A percentile compares a stretch with the other conserved stretches of the same genome.
Conservation (phyloP, 2,797 vertebrate species). For the Rhinoraja longicauda region DNA sequence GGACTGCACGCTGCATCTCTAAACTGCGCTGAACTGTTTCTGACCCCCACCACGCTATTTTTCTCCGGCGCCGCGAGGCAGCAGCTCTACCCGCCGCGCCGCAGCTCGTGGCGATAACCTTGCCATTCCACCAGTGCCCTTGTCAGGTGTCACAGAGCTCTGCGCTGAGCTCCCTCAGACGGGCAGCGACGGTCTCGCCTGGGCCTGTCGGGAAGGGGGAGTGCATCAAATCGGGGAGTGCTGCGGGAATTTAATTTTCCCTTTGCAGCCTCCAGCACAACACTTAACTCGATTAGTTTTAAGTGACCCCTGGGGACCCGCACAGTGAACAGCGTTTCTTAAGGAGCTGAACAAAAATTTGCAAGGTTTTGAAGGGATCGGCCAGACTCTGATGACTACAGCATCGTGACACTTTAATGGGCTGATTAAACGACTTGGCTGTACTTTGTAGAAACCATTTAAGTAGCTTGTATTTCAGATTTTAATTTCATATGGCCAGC, state of each 20-base stretch:
- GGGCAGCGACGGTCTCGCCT: background rate
- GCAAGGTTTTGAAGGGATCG: background rate
- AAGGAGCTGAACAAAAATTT: background rate
- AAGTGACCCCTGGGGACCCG: constrained; percentile 5
- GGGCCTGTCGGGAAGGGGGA: background rate
- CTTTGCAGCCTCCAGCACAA: background rate
- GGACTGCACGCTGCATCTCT: too few species aligned
- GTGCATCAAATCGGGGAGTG: constrained; percentile 21
- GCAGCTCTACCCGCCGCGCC: too few species aligned
- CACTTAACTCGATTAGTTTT: constrained; percentile 16
- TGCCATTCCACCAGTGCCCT: background rate
- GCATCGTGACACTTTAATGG: constrained; percentile 31
- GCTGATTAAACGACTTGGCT: constrained; percentile 25
- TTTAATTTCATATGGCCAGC: background rate
- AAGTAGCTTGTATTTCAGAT: background rate
- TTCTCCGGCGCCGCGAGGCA: too few species aligned
- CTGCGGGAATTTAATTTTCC: constrained; percentile 25
- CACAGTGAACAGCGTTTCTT: too few species aligned
- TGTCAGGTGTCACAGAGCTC: background rate
- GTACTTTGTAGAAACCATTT: background rate
- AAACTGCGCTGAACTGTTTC: too few species aligned
- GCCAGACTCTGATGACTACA: background rate
- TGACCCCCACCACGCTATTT: too few species aligned
- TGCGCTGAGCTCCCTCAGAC: background rate
- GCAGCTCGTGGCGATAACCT: background rate